Conservation (phyloP, 1,140 invertebrate species). For the Drosophila pandora region DNA sequence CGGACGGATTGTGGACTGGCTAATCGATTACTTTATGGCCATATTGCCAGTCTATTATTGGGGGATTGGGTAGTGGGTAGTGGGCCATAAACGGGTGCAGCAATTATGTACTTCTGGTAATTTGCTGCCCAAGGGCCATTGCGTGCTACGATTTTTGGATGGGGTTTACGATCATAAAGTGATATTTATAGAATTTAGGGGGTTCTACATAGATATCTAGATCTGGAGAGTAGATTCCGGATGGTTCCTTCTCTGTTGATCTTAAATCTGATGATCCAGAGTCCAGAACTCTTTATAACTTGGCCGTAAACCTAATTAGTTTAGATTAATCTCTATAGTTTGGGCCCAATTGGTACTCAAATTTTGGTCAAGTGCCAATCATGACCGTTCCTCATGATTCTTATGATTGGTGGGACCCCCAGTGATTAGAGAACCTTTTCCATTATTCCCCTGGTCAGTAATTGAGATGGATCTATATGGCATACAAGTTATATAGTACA, state of each 20-base stretch:
- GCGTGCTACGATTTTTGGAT: constrained; percentile 14
- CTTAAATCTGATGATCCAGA: too few species aligned
- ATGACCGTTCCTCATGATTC: constrained; percentile 32
- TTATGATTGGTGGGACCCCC: background rate
- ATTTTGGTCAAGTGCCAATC: constrained; percentile 18
- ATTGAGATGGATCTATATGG: constrained; percentile 10
- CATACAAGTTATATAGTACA: constrained; percentile 6
- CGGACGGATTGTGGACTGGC: too few species aligned
- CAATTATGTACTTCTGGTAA: constrained; percentile 49
- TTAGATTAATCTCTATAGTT: background rate
- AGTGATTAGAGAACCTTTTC: constrained; percentile 11
- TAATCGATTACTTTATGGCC: constrained; percentile 37
- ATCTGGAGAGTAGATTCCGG: too few species aligned
- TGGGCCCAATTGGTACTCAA: background rate
- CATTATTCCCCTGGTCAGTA: constrained; percentile 7
- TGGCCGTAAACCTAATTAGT: background rate
- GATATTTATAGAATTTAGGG: too few species aligned
- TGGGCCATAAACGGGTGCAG: constrained; percentile 32
- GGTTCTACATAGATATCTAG: too few species aligned
- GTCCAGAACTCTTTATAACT: too few species aligned
- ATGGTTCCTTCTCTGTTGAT: too few species aligned
- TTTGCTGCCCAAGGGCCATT: constrained; percentile 33
- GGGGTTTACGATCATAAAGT: background rate
- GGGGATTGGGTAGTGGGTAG: background rate
- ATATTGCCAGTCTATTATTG: constrained; percentile 9